Evolutionary conservation across 2,888 invertebrate genomes (phyloP), one percentile per base, ranked within the genome.

Genomic region (Drosophila pseudotakahashii): DNA sequence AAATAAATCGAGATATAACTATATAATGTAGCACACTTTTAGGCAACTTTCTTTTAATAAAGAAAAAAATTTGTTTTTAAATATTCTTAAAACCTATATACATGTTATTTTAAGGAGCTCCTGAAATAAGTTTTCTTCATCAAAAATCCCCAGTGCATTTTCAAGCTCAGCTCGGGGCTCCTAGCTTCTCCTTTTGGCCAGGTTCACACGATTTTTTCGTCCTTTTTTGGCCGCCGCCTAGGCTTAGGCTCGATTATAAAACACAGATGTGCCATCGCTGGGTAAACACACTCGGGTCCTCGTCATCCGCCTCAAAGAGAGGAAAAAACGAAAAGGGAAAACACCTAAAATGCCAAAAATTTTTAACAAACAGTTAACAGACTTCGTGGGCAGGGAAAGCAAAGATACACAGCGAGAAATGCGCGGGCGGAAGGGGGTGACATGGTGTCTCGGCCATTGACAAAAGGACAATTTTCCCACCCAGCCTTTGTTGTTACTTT

Each of bases 231-330:
- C 64, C 62, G 48, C 67, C 44, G 55, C 37, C 67, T 67, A 51
- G 59, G 72, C 66, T 72, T 62, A 48, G 69, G 71, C 70, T 60
- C 77, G 84, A 82, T 82, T 88, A 79, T 82, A 82, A 85, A 88
- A 71, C 75, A 71, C 88, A 88, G 85, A 82, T 88, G 85, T 74
- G 83, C 76, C 79, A 69, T 45, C 67, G 51, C 54, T 51, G 62
- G 60, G 70, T 70, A 74, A 79, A 76, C 77, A 75, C 58, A 68
- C 76, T 71, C 67, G 69, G 54, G 59, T 16, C 52, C 54, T 36
- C 39, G 68, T 54, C 67, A 41, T 44, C 39, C 60, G 45, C 47
- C 62, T 47, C 45, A 59, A 69, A 63, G 26, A 41, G 50, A 16
- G 19, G 14, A 10, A 37, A 26, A n/a, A 19, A 23, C 30, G 5